Base-by-base conservation (phyloP, 1,140 invertebrate genomes). In the Kradibia gibbosae region DNA sequence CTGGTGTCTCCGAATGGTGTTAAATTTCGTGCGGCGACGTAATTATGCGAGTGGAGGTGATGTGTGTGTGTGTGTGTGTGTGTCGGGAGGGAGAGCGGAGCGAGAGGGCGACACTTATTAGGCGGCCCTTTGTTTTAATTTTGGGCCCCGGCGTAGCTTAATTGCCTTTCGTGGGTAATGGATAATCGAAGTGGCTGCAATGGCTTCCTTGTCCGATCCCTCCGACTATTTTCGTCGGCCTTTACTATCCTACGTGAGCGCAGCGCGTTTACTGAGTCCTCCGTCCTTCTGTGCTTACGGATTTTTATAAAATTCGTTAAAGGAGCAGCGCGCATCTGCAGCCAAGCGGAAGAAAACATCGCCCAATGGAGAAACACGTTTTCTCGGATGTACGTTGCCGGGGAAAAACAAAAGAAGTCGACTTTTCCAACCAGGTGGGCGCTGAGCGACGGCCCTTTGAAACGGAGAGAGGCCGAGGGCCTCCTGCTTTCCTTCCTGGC, bases 331-430 rank as follows among this genome's bases (percentile, higher is more conserved):
- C 45, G 28, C 50, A 20, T 20, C 22, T 20, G 50, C 45, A 11
- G 50, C 50, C 5, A 7, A 48, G 7, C 17, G 3, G 60, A 65
- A 65, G 39, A 73, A 75, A 72, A 67, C 62, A 71, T 62, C 73
- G 71, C 34, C 25, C 71, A n/a, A n/a, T n/a, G n/a, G n/a, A n/a
- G n/a, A n/a, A n/a, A n/a, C n/a, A n/a, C n/a, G n/a, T n/a, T n/a
- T n/a, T n/a, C n/a, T n/a, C n/a, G n/a, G n/a, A n/a, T n/a, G n/a
- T n/a, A n/a, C n/a, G n/a, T n/a, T n/a, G n/a, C n/a, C n/a, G n/a
- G n/a, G n/a, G n/a, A n/a, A n/a, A n/a, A n/a, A n/a, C n/a, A n/a
- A n/a, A n/a, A n/a, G n/a, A n/a, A n/a, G n/a, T n/a, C n/a, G n/a
- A n/a, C n/a, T n/a, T n/a, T n/a, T n/a, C n/a, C n/a, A n/a, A n/a